Evolutionary conservation across 1,140 invertebrate species (phyloP).

Genomic region (Atta colombica): DNA sequence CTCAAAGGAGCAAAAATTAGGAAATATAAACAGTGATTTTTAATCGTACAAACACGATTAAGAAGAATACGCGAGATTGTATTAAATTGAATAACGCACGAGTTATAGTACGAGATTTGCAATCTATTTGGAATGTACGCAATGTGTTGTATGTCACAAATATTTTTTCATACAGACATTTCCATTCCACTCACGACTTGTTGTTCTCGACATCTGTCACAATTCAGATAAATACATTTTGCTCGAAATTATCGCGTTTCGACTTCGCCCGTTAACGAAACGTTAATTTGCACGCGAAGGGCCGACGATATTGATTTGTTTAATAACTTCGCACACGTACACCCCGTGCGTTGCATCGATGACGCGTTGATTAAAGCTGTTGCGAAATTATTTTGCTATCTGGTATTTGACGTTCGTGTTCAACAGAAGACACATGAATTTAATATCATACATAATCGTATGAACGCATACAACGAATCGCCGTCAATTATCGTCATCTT

Average conservation of each 20-base stretch:
- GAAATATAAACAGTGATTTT: neutral
- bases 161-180: slow-evolving; percentile 31
- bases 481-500: slow-evolving; percentile 58
- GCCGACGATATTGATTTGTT: slow-evolving; percentile 54
- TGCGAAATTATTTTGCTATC: slow-evolving; percentile 62
- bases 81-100: neutral
- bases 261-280: slow-evolving; percentile 51
- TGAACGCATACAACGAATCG: neutral
- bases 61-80: neutral
- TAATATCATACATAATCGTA: slow-evolving; percentile 31
- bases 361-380: slow-evolving; percentile 58
- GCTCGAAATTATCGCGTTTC: slow-evolving; percentile 47
- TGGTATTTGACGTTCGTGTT: slow-evolving; percentile 31
- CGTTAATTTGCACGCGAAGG: slow-evolving; percentile 43
- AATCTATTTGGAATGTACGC: neutral
- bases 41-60: neutral
- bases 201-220: slow-evolving; percentile 39
- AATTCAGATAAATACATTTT: slow-evolving; percentile 31
- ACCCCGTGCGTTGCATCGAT: slow-evolving; percentile 8
- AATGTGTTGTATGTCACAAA: neutral
- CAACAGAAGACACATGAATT: slow-evolving; percentile 52
- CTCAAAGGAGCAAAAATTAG: neutral
- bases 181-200: slow-evolving; percentile 15
- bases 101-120: neutral
- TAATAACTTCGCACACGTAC: slow-evolving; percentile 40